These are phyloP conservation scores for Zhengitettix transpicula DNA, from an alignment of 2,888 invertebrate genomes.

Conservation along the genomic window DNA sequence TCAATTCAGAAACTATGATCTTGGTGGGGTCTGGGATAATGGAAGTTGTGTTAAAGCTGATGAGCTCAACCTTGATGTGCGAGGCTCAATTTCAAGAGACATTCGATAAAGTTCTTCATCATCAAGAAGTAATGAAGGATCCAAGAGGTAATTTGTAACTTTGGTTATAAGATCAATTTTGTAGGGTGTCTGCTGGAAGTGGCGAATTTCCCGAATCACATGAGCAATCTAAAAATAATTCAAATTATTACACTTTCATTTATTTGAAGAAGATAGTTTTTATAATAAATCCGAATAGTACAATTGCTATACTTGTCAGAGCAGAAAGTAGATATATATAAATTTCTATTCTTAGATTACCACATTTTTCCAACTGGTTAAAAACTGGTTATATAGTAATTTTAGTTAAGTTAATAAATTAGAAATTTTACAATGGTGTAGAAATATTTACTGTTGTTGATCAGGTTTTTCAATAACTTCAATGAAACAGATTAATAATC, in stretches of 20 bases:
- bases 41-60: constrained; percentile 6
- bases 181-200: constrained; percentile 82
- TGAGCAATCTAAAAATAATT: constrained; percentile 62
- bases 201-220: constrained; percentile 77
- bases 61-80: constrained; percentile 37
- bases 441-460: too few relatives aligned
- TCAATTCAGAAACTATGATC: constrained; percentile 2
- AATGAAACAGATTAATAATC: too few relatives aligned
- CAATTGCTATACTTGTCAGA: too few relatives aligned
- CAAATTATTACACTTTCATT: background rate
- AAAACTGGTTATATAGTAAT: too few relatives aligned
- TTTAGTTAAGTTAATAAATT: too few relatives aligned
- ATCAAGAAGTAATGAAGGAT: constrained; percentile 55
- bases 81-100: constrained; percentile 72
- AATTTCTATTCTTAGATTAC: too few relatives aligned
- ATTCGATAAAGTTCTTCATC: constrained; percentile 68
- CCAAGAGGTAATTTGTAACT: constrained; percentile 63
- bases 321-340: too few relatives aligned
- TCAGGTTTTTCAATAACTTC: too few relatives aligned
- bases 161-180: constrained; percentile 73
- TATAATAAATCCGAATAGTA: too few relatives aligned
- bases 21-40: constrained; percentile 2
- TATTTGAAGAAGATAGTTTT: background rate
- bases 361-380: too few relatives aligned
- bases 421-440: too few relatives aligned